phyloP scores from a whole-genome alignment of 2,888 invertebrate species.

The Chrysotoxum bicinctum region DNA sequence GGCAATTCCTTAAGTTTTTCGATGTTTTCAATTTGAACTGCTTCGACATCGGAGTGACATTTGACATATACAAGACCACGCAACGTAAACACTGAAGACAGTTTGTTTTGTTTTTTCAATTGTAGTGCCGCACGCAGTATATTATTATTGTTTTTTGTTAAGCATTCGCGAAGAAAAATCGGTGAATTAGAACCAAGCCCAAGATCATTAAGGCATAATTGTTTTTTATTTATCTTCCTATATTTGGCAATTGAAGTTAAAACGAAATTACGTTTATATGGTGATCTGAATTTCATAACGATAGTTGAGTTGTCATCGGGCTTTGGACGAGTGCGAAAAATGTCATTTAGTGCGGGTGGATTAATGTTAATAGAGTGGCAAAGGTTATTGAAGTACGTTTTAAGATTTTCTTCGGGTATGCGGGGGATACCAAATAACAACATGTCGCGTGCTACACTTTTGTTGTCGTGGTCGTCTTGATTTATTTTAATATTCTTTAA shows the following conservation, averaged over 20 bases:
- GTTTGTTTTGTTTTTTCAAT: constrained; percentile 1
- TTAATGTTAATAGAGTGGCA: not conserved
- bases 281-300: not conserved
- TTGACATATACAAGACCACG: not conserved
- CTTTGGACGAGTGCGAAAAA: not conserved
- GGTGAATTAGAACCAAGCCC: not conserved
- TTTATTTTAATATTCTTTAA: not conserved
- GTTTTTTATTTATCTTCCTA: not conserved
- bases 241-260: not conserved
- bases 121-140: not conserved
- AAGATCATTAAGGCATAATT: not conserved
- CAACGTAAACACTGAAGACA: not conserved
- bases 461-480: not conserved
- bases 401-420: not conserved
- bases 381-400: not conserved
- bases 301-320: not conserved
- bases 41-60: not conserved
- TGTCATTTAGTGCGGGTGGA: not conserved
- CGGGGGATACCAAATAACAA: not conserved
- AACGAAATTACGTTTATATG: not conserved
- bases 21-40: not conserved
- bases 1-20: too few relatives aligned
- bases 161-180: not conserved
- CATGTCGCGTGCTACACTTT: not conserved
- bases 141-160: too few relatives aligned